Base-by-base conservation (phyloP, 1,140 invertebrate genomes). In the Belonocnema kinseyi region DNA sequence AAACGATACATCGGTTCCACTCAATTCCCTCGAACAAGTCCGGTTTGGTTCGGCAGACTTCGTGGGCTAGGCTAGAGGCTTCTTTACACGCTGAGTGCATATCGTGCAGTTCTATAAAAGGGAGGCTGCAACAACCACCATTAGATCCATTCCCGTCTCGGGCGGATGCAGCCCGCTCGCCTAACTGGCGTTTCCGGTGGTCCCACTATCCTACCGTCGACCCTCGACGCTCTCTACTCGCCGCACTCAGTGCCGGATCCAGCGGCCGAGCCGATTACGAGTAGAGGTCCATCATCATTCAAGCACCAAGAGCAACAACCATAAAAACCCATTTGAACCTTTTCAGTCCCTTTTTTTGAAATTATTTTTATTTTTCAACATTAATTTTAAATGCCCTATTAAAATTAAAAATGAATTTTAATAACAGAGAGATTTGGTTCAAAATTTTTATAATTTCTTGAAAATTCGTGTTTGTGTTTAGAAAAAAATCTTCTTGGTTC, bases 161-260 rank as follows among this genome's bases (percentile, higher is more conserved):
- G 78, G 80, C 83, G 83, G 83, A 84, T 84, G 80, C 82, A 80
- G 85, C 81, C 82, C 87, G 85, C 87, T 87, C 85, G 83, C 82
- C 87, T 88, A 88, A 88, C 87, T 87, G 85, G 85, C 87, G 80
- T 87, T 88, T 88, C 87, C 87, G 87, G 87, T 88, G 85, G 83
- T 85, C 83, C 83, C 82, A 86, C 85, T 85, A 66, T 73, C 73
- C 85, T 85, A 66, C 72, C 73, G 75, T 11, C 75, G 70, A 40
- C 61, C 1, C 40, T 33, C 26, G 26, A 2, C 2, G 26, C 26
- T 33, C 26, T 33, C 26, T 33, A 5, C 40, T 0, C 7, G 40
- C 40, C 40, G 40, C 40, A 54, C 40, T n/a, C 50, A 17, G 77
- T 13, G 51, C 72, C 46, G 71, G 77, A 74, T 26, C 3, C 11